phyloP scores from a whole-genome alignment of 2,113 vertebrate species.

The Ciconia stormi region DNA sequence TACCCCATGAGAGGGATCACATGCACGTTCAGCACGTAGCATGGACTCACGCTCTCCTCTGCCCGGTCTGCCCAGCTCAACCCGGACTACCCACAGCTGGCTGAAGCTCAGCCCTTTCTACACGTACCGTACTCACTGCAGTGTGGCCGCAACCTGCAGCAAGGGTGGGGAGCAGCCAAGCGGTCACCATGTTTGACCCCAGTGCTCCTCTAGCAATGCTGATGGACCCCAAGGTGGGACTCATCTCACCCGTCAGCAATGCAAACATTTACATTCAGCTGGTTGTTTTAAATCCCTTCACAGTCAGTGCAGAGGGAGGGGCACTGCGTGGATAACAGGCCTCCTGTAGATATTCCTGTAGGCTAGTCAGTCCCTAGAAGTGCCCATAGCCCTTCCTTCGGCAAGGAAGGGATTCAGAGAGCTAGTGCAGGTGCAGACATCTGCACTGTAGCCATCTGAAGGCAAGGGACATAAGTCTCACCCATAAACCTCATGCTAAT shows the following conservation, averaged over 20 bases:
- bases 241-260: neutral
- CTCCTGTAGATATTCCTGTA: neutral
- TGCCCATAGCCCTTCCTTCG: rapidly evolving
- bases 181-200: neutral
- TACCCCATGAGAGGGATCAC: neutral
- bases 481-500: neutral
- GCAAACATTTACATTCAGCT: neutral
- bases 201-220: neutral
- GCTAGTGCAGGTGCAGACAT: neutral
- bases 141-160: neutral
- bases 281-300: neutral
- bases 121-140: rapidly evolving
- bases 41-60: neutral
- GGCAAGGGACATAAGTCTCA: neutral
- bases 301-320: neutral
- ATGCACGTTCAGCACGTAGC: rapidly evolving
- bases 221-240: neutral
- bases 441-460: neutral
- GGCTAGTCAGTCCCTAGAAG: neutral
- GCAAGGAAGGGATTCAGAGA: neutral
- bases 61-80: neutral
- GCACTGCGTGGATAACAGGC: neutral
- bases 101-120: neutral
- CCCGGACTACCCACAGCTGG: neutral
- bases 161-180: neutral